Evolutionary conservation across 2,113 vertebrate species (phyloP), one percentile per base, ranked within the genome.

Genomic region (Cariama cristata): DNA sequence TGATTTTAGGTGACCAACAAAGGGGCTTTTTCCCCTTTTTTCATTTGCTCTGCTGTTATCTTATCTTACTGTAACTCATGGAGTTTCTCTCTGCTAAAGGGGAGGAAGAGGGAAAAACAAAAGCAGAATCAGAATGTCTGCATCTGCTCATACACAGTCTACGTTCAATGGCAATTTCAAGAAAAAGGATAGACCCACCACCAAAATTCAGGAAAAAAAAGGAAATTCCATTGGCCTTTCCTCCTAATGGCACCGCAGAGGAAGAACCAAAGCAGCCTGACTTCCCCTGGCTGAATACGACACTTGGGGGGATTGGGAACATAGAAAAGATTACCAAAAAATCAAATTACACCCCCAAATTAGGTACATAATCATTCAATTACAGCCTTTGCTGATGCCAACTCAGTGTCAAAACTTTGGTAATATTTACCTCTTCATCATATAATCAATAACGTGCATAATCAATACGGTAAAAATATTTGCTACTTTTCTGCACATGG

Each of bases 1-100:
- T 67, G 69, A 60, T 47, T 81, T 84, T 18, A 81, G 44, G 16
- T 35, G 12, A 13, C 12, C 18, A 52, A 47, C 8, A 55, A 74
- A 45, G 4, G 11, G 15, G 3, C 0, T 66, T 81, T n/a, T 1
- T 2, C 3, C 11, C 4, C 1, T 60, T 83, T 82, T 80, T 55
- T 4, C 32, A 38, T 33, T 74, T 75, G 14, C 75, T 75, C 40
- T 47, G 24, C 38, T 75, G 6, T 27, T 49, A 42, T 45, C 40
- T 47, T 38, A 35, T 50, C 49, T 72, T 30, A 53, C 23, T 5
- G 2, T 18, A 83, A 69, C 26, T 58, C 49, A 26, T 45, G 28
- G 17, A 72, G 7, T 42, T 92, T 47, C 27, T 12, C 16, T 62
- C 55, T 62, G 24, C 22, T 38, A 26, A 74, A 38, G 17, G 3